Evolutionary conservation across 2,113 vertebrate genomes (phyloP).

Genomic region (Rafetus swinhoei): DNA sequence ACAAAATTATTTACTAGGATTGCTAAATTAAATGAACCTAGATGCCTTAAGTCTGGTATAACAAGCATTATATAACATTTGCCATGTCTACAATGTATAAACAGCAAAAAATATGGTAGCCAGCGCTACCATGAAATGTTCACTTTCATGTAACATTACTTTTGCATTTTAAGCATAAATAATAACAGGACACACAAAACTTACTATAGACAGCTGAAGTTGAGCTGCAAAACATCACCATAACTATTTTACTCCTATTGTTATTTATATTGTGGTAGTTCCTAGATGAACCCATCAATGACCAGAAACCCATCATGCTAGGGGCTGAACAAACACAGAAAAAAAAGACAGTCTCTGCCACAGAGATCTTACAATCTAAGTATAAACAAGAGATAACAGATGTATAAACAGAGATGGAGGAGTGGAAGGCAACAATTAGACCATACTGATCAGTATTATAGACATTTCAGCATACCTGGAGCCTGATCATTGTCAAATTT

Average conservation of each 20-base stretch:
- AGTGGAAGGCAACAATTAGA: neutral
- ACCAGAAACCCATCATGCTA: neutral
- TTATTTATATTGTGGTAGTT: neutral
- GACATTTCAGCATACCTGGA: neutral
- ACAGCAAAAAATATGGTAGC: neutral
- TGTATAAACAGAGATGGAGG: neutral
- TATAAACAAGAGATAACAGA: neutral
- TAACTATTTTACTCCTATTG: neutral
- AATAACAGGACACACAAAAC: fast-evolving
- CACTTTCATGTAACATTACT: neutral
- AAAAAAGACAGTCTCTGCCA: neutral
- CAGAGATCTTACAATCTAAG: neutral
- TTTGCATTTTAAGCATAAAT: neutral
- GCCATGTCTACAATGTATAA: neutral
- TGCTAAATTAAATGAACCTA: constrained; percentile 36
- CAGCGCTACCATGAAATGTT: neutral
- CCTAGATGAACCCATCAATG: neutral
- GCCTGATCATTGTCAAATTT: neutral
- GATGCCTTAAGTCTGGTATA: neutral
- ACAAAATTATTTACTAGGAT: constrained; percentile 16
- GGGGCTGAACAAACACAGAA: neutral
- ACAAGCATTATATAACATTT: neutral
- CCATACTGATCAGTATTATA: neutral
- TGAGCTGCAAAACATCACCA: neutral
- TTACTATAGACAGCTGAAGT: neutral